These are phyloP conservation scores for Mirounga angustirostris DNA, from an alignment of 2,113 vertebrate genomes.

Conservation along the genomic window DNA sequence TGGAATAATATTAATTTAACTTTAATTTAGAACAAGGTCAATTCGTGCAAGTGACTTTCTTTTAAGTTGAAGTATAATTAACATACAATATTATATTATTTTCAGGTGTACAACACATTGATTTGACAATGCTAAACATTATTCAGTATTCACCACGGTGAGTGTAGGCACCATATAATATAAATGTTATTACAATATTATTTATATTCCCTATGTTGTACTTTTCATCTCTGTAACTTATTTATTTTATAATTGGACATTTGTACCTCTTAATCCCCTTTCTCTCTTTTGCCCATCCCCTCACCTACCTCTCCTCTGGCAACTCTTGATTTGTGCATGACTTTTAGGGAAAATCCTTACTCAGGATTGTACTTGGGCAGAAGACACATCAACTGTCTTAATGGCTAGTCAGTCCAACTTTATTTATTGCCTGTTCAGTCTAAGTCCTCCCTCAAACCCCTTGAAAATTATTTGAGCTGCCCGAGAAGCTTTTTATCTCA, in stretches of 20 bases:
- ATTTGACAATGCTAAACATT: neutral
- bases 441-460: neutral
- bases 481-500: neutral
- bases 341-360: neutral
- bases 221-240: neutral
- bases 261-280: neutral
- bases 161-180: neutral
- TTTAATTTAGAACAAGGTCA: neutral
- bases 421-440: neutral
- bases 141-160: neutral
- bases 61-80: neutral
- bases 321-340: neutral
- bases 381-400: neutral
- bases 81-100: neutral
- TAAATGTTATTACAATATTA: neutral
- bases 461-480: neutral
- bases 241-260: neutral
- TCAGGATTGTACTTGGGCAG: neutral
- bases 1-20: constrained; percentile 29
- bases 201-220: neutral
- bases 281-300: neutral
- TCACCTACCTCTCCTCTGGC: neutral
- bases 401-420: neutral
- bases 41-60: neutral
- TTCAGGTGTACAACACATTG: neutral